phyloP scores from a whole-genome alignment of 2,113 vertebrate species.

The Thryonomys swinderianus region DNA sequence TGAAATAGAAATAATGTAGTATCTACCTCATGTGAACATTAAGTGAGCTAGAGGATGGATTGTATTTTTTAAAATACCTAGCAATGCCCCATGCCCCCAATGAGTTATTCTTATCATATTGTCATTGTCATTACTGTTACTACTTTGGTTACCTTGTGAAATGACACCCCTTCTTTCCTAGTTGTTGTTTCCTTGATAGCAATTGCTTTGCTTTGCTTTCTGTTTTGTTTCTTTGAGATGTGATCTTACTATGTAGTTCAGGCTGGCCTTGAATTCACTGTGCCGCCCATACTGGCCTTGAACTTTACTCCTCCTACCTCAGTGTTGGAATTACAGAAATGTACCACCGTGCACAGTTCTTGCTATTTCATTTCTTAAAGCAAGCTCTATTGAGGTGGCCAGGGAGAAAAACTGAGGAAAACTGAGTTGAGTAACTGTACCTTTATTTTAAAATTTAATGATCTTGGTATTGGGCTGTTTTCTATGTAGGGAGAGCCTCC shows the following conservation, averaged over 20 bases:
- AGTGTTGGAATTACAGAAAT: background rate
- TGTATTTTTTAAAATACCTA: slow-evolving; percentile 43
- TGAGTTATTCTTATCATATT: slow-evolving; percentile 16
- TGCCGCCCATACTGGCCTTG: background rate
- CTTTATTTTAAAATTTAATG: slow-evolving; percentile 61
- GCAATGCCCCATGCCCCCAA: slow-evolving; percentile 3
- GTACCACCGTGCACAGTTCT: background rate
- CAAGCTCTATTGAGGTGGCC: background rate
- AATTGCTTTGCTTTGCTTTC: background rate
- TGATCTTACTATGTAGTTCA: background rate
- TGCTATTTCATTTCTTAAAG: slow-evolving; percentile 48
- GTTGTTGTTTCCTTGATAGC: background rate
- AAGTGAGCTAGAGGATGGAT: slow-evolving; percentile 55
- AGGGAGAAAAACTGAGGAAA: slow-evolving; percentile 20
- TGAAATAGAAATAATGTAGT: slow-evolving; percentile 71
- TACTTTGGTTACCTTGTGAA: slow-evolving; percentile 28
- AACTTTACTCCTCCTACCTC: background rate
- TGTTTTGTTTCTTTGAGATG: background rate
- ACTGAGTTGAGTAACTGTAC: slow-evolving; percentile 28
- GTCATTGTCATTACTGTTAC: background rate
- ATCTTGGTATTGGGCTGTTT: slow-evolving; percentile 35
- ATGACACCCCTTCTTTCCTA: background rate
- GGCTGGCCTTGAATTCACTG: background rate
- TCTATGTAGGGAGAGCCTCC: background rate
- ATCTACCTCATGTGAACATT: slow-evolving; percentile 59